Evolutionary conservation across 30 jellyfish, hydroid and myxozoan genomes (phyloP), one percentile per base, ranked within the genome.

Genomic region (Phacellophora camtschatica): DNA sequence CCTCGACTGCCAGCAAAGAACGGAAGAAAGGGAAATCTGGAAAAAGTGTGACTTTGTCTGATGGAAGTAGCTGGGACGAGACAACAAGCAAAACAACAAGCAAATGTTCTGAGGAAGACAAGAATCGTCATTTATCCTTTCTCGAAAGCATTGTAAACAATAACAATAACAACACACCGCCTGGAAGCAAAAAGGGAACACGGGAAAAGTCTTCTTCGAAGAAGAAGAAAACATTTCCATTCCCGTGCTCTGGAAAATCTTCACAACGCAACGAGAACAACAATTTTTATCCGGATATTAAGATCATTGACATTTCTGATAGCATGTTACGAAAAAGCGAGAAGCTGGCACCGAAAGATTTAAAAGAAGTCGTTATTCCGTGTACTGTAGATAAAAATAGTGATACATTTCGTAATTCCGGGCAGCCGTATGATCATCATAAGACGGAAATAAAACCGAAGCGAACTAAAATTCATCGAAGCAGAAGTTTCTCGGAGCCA

Each of bases 401-500:
- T 34, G 88, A 8, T 24, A 7, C 69, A n/a, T 50, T n/a, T 8
- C 85, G 22, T 4, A 22, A 25, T 37, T 2, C 78, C 32, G 79
- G 78, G n/a, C 88, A 36, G 3, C 86, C 74, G 5, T 53, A 53
- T 56, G 74, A 72, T 27, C 37, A 57, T 10, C 70, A 75, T 45
- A 41, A 37, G 3, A 57, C 67, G 13, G 67, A 43, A 0, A 8
- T 50, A 37, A 43, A 75, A 28, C 61, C 88, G 20, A 54, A 29
- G 35, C 24, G 79, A 43, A 13, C 79, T 3, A 75, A 75, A 41
- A 69, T 66, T 1, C 88, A 75, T 15, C 74, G 88, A 15, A 75
- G 88, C 50, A 59, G 88, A 45, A 75, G 88, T 57, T 75, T 75
- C 18, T 36, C 88, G 18, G 78, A 61, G 24, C 78, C 88, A 12